Conservation (phyloP, 2,888 invertebrate genomes). For the Pterostichus niger region DNA sequence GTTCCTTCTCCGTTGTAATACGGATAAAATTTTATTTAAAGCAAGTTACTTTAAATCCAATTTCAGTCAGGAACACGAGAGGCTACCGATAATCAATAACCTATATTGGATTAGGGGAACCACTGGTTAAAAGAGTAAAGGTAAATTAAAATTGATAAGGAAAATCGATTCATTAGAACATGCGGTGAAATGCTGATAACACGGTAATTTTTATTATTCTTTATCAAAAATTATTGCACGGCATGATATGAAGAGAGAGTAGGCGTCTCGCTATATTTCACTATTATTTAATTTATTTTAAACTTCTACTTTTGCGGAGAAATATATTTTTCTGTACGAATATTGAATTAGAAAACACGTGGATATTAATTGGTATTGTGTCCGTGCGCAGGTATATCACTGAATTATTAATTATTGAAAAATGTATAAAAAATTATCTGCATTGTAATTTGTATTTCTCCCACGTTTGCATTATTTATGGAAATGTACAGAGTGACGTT, state of each 20-base stretch:
- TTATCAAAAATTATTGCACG: constrained; percentile 13
- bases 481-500: too few species aligned
- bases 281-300: too few species aligned
- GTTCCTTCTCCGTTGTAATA: background rate
- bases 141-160: constrained; percentile 43
- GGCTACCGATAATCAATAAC: constrained; percentile 33
- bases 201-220: constrained; percentile 2
- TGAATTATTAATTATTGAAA: too few species aligned
- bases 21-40: constrained; percentile 18
- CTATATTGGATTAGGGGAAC: constrained; percentile 25
- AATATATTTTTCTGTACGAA: too few species aligned
- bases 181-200: constrained; percentile 1
- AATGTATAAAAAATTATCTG: too few species aligned
- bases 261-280: background rate
- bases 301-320: too few species aligned
- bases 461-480: too few species aligned
- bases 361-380: too few species aligned
- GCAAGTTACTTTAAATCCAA: constrained; percentile 6
- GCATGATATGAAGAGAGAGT: background rate
- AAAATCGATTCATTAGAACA: constrained; percentile 40
- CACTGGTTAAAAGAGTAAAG: constrained; percentile 17
- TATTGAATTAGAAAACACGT: too few species aligned
- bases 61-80: background rate
- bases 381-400: too few species aligned
- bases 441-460: too few species aligned